Conservation (phyloP, 2,797 vertebrate genomes). For the Adrianichthys oophorus region DNA sequence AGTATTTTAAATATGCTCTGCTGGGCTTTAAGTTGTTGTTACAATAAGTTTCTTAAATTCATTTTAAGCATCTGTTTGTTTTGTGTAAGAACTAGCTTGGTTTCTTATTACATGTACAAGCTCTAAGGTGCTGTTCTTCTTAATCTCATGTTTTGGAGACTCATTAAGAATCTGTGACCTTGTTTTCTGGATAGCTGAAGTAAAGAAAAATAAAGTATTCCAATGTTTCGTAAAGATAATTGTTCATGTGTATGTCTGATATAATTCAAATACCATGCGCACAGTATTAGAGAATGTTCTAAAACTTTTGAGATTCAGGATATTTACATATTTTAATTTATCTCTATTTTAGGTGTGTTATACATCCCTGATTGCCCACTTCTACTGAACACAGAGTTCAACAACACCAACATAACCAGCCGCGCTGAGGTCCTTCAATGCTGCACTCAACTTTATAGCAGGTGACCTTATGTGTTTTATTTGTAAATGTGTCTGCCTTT, state of each 20-base stretch:
- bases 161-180: neutral
- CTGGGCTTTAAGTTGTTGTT: too few species aligned
- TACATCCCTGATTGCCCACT: slow-evolving; percentile 71
- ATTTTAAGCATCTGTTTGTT: too few species aligned
- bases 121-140: neutral
- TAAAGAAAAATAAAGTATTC: too few species aligned
- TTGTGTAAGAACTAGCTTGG: too few species aligned
- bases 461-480: slow-evolving; percentile 30
- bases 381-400: slow-evolving; percentile 66
- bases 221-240: too few species aligned
- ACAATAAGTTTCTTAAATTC: too few species aligned
- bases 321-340: neutral
- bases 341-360: slow-evolving; percentile 76
- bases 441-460: slow-evolving; percentile 70
- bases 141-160: neutral
- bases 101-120: too few species aligned
- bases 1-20: too few species aligned
- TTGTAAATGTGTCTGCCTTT: neutral
- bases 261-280: too few species aligned
- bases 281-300: too few species aligned
- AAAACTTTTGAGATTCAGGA: too few species aligned
- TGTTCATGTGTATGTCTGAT: too few species aligned
- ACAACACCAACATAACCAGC: slow-evolving; percentile 47
- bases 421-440: slow-evolving; percentile 71
- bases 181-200: neutral